Evolutionary conservation across 2,797 vertebrate species (phyloP).

Genomic region (Ctenosaura bakeri): DNA sequence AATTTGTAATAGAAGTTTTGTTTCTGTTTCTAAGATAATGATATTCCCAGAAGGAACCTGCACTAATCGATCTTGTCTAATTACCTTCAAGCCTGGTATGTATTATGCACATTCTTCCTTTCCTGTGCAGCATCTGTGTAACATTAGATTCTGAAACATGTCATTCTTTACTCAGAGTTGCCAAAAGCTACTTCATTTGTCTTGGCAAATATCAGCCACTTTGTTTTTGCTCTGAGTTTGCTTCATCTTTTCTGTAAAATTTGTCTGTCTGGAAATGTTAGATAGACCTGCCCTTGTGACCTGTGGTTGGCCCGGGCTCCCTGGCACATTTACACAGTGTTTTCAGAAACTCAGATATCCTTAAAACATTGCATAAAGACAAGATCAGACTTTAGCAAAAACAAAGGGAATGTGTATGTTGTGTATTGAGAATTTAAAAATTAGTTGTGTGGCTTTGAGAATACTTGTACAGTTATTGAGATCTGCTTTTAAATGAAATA

Average conservation of each 20-base stretch:
- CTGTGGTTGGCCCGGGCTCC: not conserved
- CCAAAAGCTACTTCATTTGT: not conserved
- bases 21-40: conserved; percentile 89
- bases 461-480: not conserved
- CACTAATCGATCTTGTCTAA: conserved; percentile 97
- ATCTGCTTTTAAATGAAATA: not conserved
- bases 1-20: conserved; percentile 49
- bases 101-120: conserved; percentile 56
- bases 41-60: conserved; percentile 99
- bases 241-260: not conserved
- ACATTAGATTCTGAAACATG: conserved; percentile 8
- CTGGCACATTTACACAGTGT: not conserved
- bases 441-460: not conserved
- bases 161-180: not conserved
- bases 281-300: not conserved
- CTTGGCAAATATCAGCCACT: not conserved
- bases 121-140: conserved; percentile 39
- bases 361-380: not conserved
- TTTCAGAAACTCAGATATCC: not conserved
- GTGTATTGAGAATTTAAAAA: not conserved
- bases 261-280: not conserved
- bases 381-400: not conserved
- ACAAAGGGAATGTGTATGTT: not conserved
- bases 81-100: conserved; percentile 98
- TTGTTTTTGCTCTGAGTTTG: not conserved